phyloP scores from a whole-genome alignment of 2,888 invertebrate genomes.

The Seira musarum region DNA sequence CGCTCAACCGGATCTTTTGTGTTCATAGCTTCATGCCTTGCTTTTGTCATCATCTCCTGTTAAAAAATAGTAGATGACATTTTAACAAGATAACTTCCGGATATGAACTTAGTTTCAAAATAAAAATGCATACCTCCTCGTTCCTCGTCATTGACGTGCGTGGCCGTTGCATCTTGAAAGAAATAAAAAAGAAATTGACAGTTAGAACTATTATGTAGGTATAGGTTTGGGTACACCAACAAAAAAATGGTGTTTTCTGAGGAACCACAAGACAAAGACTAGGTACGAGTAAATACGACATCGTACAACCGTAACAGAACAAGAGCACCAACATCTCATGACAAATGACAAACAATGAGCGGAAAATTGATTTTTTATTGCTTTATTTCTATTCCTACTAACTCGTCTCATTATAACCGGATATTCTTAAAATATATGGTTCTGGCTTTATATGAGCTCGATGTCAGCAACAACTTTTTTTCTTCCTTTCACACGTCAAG shows the following conservation, averaged over 20 bases:
- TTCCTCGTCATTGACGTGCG: slow-evolving; percentile 83
- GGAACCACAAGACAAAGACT: not conserved
- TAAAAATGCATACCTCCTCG: slow-evolving; percentile 80
- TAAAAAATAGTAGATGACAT: not conserved
- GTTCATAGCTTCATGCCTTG: slow-evolving; percentile 74
- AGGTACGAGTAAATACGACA: not conserved
- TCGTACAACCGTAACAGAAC: not conserved
- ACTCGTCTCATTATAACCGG: slow-evolving; percentile 33
- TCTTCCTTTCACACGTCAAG: too few species aligned
- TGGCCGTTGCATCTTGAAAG: slow-evolving; percentile 73
- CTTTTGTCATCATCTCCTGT: slow-evolving; percentile 65
- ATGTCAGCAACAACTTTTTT: too few species aligned
- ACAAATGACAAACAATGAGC: not conserved
- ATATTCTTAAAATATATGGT: not conserved
- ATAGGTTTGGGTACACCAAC: not conserved
- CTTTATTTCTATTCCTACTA: slow-evolving; percentile 5
- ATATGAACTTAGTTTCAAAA: not conserved
- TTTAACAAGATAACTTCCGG: not conserved
- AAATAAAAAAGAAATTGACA: slow-evolving; percentile 19
- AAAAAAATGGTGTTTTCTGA: not conserved
- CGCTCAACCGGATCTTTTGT: slow-evolving; percentile 87
- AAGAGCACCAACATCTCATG: not conserved
- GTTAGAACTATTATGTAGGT: not conserved
- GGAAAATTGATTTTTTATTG: slow-evolving; percentile 19
- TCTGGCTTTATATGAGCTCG: too few species aligned